Percentiles rank a stretch among this genome's conserved stretches.
These are phyloP conservation scores for Mimumesa dahlbomi DNA, from an alignment of 2,888 invertebrate species.

Conservation along the genomic window DNA sequence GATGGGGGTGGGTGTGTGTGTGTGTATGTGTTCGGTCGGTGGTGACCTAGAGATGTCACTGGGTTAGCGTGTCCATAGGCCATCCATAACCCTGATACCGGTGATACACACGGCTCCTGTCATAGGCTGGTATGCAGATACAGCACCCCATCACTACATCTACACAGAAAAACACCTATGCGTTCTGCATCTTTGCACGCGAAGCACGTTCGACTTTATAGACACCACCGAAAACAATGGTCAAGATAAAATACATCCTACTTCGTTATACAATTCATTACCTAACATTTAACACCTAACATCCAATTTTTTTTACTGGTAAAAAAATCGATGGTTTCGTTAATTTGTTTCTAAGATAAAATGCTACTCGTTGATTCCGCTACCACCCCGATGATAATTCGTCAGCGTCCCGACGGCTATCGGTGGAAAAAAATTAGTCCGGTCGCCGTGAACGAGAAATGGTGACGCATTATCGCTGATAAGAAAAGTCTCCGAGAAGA, in stretches of 20 bases:
- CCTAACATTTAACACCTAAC: no score
- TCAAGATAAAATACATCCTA: no score
- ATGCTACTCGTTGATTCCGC: no score
- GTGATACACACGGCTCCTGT: slow-evolving; percentile 65
- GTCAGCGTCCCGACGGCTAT: slow-evolving; percentile 7
- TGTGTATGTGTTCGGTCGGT: no score
- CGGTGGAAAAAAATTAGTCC: slow-evolving; percentile 20
- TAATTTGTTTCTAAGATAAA: no score
- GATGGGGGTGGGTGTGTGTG: no score
- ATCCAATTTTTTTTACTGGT: no score
- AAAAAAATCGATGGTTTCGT: no score
- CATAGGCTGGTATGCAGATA: slow-evolving; percentile 54
- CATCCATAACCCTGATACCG: slow-evolving; percentile 75
- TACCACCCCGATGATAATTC: slow-evolving; percentile 6
- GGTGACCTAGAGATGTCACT: slow-evolving; percentile 79
- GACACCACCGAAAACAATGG: no score
- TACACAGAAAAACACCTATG: slow-evolving; percentile 38
- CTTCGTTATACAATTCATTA: no score
- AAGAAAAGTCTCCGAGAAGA: slow-evolving; percentile 20
- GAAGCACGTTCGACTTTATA: no score
- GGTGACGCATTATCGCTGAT: slow-evolving; percentile 21
- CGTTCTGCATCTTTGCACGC: slow-evolving; percentile 8
- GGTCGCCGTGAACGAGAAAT: slow-evolving; percentile 10
- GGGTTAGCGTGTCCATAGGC: slow-evolving; percentile 77
- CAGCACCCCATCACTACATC: slow-evolving; percentile 26